Evolutionary conservation across 2,797 vertebrate genomes (phyloP), one percentile per base, ranked within the genome.

Genomic region (Acrossocheilus fasciatus): DNA sequence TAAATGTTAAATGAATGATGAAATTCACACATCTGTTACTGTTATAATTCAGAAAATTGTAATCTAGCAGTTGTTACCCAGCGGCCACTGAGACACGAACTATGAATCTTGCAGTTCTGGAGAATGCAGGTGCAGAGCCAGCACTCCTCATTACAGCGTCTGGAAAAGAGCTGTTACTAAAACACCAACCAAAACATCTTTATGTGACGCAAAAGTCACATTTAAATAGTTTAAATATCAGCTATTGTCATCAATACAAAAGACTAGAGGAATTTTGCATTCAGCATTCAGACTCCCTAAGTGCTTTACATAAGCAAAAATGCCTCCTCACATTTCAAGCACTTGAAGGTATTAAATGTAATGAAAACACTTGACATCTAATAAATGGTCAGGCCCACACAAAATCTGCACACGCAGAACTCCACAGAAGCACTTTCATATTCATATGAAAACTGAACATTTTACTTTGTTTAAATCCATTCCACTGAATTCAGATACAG

Each of bases 331-430:
- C 34, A 59, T 59, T 78, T 26, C 52, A 78, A 78, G 52, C 52
- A 78, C 36, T 59, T 78, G 6, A 59, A 59, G 20, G n/a, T 57
- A 76, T 77, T 57, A 77, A 77, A 15, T 26, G 36, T 78, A 78
- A 78, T 39, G 36, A 78, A 75, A 59, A n/a, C 36, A 59, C 76
- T 59, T 59, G 30, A 36, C 30, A 1, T 36, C 30, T 76, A 76
- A 76, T 54, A 36, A 54, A 54, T 36, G 17, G 4, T 30, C 18
- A 14, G 74, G 47, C 74, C 10, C 47, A 76, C 74, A 75, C 26
- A 34, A n/a, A 50, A 50, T 75, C 45, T 50, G 15, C 69, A 43
- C 69, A 23, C 11, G 23, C 20, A 70, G 9, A 75, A 76, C 26
- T 76, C 72, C 1, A 30, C 15, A 2, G 45, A 75, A 76, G 36